These are phyloP conservation scores for Platycercus adscitus DNA, from an alignment of 2,113 vertebrate genomes.

Conservation along the genomic window DNA sequence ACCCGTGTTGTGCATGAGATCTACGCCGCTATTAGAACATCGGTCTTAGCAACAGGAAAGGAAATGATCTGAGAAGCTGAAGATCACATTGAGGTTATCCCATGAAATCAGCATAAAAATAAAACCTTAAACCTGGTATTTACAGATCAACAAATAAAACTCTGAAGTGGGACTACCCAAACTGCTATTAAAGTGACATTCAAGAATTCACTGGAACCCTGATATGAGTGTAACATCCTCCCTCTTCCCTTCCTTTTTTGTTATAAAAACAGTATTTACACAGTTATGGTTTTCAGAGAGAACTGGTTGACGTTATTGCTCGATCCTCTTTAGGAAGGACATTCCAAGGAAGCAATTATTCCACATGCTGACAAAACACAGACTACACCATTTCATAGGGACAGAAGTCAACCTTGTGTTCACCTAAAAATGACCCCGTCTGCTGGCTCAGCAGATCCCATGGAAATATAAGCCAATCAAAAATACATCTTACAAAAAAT, in stretches of 20 bases:
- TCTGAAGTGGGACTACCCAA: slow-evolving; percentile 37
- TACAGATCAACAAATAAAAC: slow-evolving; percentile 28
- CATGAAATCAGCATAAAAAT: slow-evolving; percentile 30
- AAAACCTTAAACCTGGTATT: slow-evolving; percentile 15
- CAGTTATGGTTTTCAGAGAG: slow-evolving; percentile 7
- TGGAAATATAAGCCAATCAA: slow-evolving; percentile 41
- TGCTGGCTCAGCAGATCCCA: neutral
- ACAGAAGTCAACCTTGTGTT: slow-evolving; percentile 35
- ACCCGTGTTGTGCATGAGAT: neutral
- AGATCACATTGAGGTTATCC: neutral
- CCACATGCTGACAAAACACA: slow-evolving; percentile 28
- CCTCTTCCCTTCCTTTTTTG: slow-evolving; percentile 12
- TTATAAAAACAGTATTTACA: slow-evolving; percentile 23
- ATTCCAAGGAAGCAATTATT: neutral
- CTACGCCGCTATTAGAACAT: rapidly evolving
- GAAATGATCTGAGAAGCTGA: neutral
- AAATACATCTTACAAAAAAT: slow-evolving; percentile 30
- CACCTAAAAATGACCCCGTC: slow-evolving; percentile 14
- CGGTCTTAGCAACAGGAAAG: neutral
- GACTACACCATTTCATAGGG: slow-evolving; percentile 5
- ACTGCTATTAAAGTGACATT: slow-evolving; percentile 66
- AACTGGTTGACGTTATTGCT: slow-evolving; percentile 76
- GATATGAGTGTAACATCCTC: slow-evolving; percentile 11
- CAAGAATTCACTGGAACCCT: slow-evolving; percentile 39
- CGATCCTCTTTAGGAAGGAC: slow-evolving; percentile 42